phyloP scores from a whole-genome alignment of 2,797 vertebrate species.

The Melanotaenia nigrans region DNA sequence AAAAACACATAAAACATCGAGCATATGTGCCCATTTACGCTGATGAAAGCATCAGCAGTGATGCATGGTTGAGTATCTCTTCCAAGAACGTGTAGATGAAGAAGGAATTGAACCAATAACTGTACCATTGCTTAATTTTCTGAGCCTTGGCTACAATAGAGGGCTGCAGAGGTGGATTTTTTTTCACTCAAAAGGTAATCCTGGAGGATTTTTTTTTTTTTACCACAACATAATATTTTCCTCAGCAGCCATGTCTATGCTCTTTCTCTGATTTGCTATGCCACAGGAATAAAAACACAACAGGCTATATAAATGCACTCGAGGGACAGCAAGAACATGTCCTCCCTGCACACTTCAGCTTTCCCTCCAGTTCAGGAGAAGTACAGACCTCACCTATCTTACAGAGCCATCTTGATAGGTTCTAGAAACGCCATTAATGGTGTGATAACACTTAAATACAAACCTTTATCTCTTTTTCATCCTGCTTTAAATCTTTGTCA shows the following conservation, averaged over 20 bases:
- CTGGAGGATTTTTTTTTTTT: neutral
- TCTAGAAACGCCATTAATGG: constrained; percentile 54
- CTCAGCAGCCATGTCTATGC: neutral
- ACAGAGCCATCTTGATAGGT: constrained; percentile 45
- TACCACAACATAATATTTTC: neutral
- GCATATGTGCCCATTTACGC: no score
- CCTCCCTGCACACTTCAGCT: constrained; percentile 6
- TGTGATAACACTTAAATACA: constrained; percentile 57
- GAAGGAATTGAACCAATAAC: no score
- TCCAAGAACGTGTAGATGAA: no score
- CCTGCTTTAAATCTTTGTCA: constrained; percentile 18
- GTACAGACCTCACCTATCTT: constrained; percentile 19
- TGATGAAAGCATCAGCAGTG: no score
- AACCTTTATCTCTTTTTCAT: constrained; percentile 45
- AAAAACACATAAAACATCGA: no score
- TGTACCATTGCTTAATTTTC: neutral
- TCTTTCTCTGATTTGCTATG: neutral
- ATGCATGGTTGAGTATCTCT: no score
- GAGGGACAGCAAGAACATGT: neutral
- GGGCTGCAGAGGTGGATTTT: neutral
- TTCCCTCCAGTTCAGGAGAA: constrained; percentile 14
- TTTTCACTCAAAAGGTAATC: neutral
- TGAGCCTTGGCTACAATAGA: neutral
- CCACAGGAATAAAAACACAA: neutral
- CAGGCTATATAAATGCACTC: neutral